Evolutionary conservation across 2,113 vertebrate species (phyloP), one percentile per base, ranked within the genome.

Genomic region (Paradisaea rubra): DNA sequence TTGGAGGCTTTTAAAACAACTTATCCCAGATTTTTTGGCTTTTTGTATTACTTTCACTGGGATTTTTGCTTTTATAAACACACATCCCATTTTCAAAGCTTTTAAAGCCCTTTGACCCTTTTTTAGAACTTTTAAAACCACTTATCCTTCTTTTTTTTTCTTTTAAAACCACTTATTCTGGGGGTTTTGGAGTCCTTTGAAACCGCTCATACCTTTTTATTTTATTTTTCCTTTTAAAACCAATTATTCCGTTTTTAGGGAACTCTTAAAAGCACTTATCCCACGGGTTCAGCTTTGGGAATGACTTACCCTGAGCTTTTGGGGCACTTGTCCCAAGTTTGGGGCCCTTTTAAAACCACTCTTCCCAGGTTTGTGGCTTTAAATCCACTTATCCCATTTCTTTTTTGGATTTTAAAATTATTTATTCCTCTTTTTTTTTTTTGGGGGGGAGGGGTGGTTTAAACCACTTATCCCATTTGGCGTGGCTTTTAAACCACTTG

Each of bases 251-350:
- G 8, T 37, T 17, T 47, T 14, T 37, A 20, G n/a, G 25, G 20
- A 18, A 2, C 42, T 10, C 25, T 23, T 4, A 10, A 15, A 4
- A 21, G 37, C 7, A 4, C 6, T 11, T 54, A 11, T 27, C 31
- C 52, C 17, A n/a, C 4, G 12, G 22, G 9, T 25, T 14, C 25
- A 24, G 31, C 41, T 17, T 22, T 22, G 5, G 42, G 10, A 45
- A 28, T 35, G 2, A 6, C 1, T 35, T 4, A 3, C 4, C 20
- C n/a, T 5, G 54, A 13, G 25, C 23, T 56, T 28, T 15, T 9
- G 70, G 52, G 31, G 31, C 17, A 14, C n/a, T 45, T n/a, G 8
- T 44, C 31, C 33, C 24, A 13, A 2, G 28, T 28, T 11, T 30
- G 54, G 42, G 41, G 8, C 15, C 16, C 15, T 53, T 65, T 53